phyloP scores from a whole-genome alignment of 2,888 invertebrate species.

The Xestia rhomboidea region DNA sequence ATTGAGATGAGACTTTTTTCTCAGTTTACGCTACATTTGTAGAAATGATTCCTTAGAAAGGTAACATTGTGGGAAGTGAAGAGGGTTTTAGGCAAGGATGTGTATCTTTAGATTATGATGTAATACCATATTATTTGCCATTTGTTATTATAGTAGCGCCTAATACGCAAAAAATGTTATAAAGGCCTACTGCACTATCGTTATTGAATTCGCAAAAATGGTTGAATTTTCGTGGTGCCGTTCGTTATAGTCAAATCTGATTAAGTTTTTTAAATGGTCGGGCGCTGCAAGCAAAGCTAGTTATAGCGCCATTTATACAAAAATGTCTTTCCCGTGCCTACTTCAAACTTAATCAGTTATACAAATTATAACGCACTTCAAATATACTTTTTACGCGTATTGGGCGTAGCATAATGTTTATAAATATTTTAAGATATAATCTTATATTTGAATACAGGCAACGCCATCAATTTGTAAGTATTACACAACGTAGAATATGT shows the following conservation, averaged over 20 bases:
- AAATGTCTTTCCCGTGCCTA: background rate
- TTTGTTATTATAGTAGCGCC: constrained; percentile 44
- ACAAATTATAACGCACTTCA: background rate
- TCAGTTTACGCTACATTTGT: constrained; percentile 50
- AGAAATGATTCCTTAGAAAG: constrained; percentile 43
- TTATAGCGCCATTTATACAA: background rate
- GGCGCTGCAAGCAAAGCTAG: background rate
- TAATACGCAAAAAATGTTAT: constrained; percentile 46
- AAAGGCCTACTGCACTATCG: constrained; percentile 13
- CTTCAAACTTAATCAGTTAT: background rate
- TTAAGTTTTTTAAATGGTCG: background rate
- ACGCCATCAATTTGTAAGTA: constrained; percentile 64
- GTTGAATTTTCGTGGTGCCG: background rate
- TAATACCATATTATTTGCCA: constrained; percentile 55
- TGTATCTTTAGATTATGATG: constrained; percentile 42
- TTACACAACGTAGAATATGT: constrained; percentile 63
- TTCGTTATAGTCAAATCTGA: background rate
- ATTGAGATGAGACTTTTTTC: constrained; percentile 53
- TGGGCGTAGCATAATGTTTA: constrained; percentile 46
- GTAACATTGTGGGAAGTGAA: constrained; percentile 18
- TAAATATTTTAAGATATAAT: constrained; percentile 54
- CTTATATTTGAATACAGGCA: constrained; percentile 61
- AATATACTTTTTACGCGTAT: constrained; percentile 45
- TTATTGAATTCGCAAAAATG: background rate
- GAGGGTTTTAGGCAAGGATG: constrained; percentile 30